Conservation (phyloP, 92 coral and sea anemone species). For the Phenganax stokvisi region DNA sequence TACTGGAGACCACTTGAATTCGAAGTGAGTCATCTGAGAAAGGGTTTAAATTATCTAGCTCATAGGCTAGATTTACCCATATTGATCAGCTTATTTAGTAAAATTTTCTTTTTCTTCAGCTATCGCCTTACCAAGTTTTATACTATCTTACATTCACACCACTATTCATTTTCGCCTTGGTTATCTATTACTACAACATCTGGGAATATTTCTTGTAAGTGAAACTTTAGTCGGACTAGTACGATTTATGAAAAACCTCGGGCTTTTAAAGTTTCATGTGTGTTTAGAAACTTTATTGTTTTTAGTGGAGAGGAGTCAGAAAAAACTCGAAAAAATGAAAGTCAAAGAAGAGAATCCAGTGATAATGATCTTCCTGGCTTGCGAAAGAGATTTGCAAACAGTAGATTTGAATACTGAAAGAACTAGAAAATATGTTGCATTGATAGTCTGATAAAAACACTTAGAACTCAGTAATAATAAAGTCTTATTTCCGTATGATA, state of each 20-base stretch:
- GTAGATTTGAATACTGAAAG: conserved; percentile 27
- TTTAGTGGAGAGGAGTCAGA: conserved; percentile 32
- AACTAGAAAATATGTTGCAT: too few relatives aligned
- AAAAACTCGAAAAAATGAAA: not conserved
- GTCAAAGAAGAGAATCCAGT: not conserved
- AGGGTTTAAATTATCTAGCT: not conserved
- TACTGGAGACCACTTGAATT: conserved; percentile 76
- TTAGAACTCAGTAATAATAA: too few relatives aligned
- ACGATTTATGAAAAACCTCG: not conserved
- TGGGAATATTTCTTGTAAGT: conserved; percentile 90
- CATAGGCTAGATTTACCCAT: not conserved
- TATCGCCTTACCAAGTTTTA: conserved; percentile 64
- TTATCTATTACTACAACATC: conserved; percentile 69
- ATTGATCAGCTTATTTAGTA: not conserved
- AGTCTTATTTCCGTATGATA: too few relatives aligned
- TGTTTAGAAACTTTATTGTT: not conserved
- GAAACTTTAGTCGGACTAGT: not conserved
- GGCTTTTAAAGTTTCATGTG: too few relatives aligned
- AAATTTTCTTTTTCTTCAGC: conserved; percentile 42
- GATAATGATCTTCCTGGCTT: conserved; percentile 20
- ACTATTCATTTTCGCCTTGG: conserved; percentile 63
- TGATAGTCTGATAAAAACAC: too few relatives aligned
- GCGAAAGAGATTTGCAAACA: conserved; percentile 20
- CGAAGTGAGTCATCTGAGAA: conserved; percentile 48
- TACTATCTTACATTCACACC: conserved; percentile 69